Percentiles rank a stretch among this genome's conserved stretches.
Conservation (phyloP, 2,113 vertebrate genomes). For the Rhynchomys soricoides region DNA sequence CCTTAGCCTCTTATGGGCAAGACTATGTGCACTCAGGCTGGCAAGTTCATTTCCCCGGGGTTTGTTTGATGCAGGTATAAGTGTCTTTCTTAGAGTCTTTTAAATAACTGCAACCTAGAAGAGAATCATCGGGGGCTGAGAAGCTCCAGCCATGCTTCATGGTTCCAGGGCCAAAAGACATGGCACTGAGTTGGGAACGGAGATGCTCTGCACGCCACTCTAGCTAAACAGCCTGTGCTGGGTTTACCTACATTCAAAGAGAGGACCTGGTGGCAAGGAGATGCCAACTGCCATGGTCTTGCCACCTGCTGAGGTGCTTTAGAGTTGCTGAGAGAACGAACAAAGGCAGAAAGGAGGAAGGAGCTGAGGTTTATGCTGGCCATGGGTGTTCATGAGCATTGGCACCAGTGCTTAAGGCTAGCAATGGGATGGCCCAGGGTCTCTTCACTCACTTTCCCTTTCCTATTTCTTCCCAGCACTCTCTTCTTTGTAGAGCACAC, state of each 20-base stretch:
- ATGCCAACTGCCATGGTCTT: background rate
- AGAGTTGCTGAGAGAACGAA: background rate
- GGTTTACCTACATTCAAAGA: background rate
- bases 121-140: background rate
- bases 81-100: background rate
- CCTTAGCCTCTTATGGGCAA: background rate
- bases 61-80: background rate
- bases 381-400: background rate
- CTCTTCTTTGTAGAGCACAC: rapidly evolving
- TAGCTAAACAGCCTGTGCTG: rapidly evolving
- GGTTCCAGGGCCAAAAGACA: background rate
- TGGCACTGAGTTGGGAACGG: background rate
- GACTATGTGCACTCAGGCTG: background rate
- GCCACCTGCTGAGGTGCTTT: background rate
- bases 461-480: background rate
- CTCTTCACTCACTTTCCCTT: background rate
- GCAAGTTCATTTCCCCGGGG: background rate
- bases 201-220: background rate
- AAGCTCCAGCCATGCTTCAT: background rate
- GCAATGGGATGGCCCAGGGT: too few species aligned
- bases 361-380: background rate
- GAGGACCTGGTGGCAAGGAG: too few species aligned
- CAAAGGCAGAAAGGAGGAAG: background rate
- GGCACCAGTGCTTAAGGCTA: too few species aligned
- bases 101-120: background rate